Evolutionary conservation across 2,113 vertebrate species (phyloP).

Genomic region (Alces alces): DNA sequence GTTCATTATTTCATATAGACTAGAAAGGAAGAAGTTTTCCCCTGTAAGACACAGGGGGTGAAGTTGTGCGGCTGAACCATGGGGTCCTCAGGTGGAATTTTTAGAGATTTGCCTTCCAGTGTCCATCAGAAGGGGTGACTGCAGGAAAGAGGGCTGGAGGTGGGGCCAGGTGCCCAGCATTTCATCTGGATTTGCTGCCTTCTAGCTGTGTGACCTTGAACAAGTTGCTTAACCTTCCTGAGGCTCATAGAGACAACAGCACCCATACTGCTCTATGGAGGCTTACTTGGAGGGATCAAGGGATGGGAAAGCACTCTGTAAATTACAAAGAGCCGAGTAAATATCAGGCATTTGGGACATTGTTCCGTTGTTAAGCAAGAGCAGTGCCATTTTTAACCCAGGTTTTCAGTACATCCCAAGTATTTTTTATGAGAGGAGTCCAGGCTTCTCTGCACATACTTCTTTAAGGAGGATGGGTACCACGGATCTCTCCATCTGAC

Average conservation of each 20-base stretch:
- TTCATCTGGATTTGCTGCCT: background rate
- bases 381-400: background rate
- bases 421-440: background rate
- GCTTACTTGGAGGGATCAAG: background rate
- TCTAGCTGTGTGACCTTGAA: background rate
- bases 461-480: background rate
- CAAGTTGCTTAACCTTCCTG: background rate
- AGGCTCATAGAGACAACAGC: background rate
- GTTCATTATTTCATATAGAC: background rate
- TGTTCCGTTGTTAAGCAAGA: background rate
- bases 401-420: background rate
- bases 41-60: background rate
- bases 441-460: background rate
- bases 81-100: background rate
- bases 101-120: background rate
- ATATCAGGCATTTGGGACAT: background rate
- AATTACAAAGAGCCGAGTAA: background rate
- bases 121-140: background rate
- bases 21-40: background rate
- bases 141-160: background rate
- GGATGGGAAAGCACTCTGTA: background rate
- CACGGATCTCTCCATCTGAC: background rate
- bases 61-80: fast-evolving
- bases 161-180: background rate
- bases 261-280: background rate